Conservation (phyloP, 2,113 vertebrate genomes). For the Halcyon senegalensis region DNA sequence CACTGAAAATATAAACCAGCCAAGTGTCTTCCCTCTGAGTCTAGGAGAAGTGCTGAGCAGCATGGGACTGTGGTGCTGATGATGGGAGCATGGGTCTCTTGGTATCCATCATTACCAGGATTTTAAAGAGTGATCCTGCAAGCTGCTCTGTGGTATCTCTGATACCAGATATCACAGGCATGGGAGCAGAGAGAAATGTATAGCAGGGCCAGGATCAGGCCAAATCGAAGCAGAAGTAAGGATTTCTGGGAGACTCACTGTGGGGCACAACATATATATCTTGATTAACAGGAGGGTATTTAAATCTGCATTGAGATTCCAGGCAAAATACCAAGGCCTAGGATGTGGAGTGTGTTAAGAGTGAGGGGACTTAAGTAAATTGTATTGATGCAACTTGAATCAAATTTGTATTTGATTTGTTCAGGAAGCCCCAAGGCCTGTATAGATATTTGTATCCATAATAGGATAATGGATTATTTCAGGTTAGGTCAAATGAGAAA, state of each 20-base stretch:
- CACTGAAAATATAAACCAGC: neutral
- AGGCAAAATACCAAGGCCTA: neutral
- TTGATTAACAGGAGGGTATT: neutral
- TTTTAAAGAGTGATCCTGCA: neutral
- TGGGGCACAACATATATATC: neutral
- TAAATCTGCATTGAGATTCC: neutral
- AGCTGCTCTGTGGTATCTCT: neutral
- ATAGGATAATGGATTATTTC: neutral
- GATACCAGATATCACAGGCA: neutral
- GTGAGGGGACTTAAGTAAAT: neutral
- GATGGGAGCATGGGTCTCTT: fast-evolving
- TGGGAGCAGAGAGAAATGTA: neutral
- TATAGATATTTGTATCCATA: neutral
- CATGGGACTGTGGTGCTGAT: neutral
- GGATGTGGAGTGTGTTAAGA: neutral
- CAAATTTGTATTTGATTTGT: neutral
- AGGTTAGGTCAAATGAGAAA: neutral
- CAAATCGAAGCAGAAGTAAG: neutral
- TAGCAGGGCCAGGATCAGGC: neutral
- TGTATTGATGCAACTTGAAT: neutral
- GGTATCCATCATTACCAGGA: neutral
- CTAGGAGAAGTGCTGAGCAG: neutral
- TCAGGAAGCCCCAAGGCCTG: neutral
- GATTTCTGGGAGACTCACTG: neutral
- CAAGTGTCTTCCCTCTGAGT: neutral